These are phyloP conservation scores for Achatina immaculata DNA, from an alignment of 1,140 invertebrate genomes.

Conservation along the genomic window DNA sequence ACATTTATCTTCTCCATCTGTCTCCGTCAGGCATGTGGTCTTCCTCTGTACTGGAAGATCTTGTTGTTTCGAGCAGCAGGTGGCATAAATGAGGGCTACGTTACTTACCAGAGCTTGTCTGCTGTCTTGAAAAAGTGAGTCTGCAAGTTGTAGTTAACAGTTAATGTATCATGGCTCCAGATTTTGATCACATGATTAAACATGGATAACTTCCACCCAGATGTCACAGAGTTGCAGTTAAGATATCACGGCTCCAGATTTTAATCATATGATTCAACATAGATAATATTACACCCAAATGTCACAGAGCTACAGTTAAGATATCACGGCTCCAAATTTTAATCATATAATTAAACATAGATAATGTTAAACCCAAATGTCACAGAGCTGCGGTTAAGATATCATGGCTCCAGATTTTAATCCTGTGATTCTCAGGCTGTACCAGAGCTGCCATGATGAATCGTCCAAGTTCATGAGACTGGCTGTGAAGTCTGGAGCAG, in stretches of 20 bases:
- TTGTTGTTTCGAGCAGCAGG: conserved; percentile 88
- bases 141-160: neutral
- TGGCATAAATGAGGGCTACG: conserved; percentile 80
- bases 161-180: too few relatives aligned
- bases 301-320: too few relatives aligned
- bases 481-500: conserved; percentile 65
- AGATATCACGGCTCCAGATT: too few relatives aligned
- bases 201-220: neutral
- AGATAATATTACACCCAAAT: too few relatives aligned
- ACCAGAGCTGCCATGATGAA: conserved; percentile 81
- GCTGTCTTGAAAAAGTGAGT: conserved; percentile 86
- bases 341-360: too few relatives aligned
- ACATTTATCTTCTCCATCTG: neutral
- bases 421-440: conserved; percentile 51
- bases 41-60: conserved; percentile 94
- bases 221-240: too few relatives aligned
- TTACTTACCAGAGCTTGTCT: conserved; percentile 84
- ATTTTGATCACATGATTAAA: too few relatives aligned
- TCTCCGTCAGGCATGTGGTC: conserved; percentile 62
- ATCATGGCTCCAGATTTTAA: too few relatives aligned
- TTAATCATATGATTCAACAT: too few relatives aligned
- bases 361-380: too few relatives aligned
- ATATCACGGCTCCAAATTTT: too few relatives aligned
- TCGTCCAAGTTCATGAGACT: conserved; percentile 88
- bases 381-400: too few relatives aligned